Percentiles rank a stretch among this genome's conserved stretches.
phyloP scores from a whole-genome alignment of 2,113 vertebrate species.

The Phalacrocorax brasilianus region DNA sequence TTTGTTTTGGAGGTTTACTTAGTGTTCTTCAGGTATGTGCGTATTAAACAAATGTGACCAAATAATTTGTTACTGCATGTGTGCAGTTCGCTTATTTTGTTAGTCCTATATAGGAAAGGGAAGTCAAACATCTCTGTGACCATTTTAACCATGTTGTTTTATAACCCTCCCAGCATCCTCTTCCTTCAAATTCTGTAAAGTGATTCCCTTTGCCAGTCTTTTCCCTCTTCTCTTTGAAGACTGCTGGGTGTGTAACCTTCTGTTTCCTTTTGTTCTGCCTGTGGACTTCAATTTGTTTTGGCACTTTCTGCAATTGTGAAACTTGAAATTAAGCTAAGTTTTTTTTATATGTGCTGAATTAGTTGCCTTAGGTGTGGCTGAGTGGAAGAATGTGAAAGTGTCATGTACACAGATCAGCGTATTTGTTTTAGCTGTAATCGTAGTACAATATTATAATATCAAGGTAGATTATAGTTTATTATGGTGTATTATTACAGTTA shows the following conservation, averaged over 20 bases:
- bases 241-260: background rate
- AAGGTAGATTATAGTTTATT: background rate
- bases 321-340: background rate
- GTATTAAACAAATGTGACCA: background rate
- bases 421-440: conserved; percentile 37
- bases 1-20: background rate
- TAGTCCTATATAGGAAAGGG: background rate
- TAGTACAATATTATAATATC: background rate
- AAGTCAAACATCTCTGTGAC: background rate
- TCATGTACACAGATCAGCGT: background rate
- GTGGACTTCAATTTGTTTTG: background rate
- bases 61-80: background rate
- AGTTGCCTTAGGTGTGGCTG: background rate
- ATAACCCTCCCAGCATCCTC: background rate
- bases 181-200: background rate
- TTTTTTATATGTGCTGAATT: background rate
- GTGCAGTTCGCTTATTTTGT: background rate
- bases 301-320: background rate
- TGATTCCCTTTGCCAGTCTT: background rate
- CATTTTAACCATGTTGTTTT: background rate
- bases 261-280: conserved; percentile 16
- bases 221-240: background rate
- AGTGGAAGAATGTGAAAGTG: background rate
- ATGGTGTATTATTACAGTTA: background rate
- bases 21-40: background rate